Evolutionary conservation across 2,797 vertebrate species (phyloP), one percentile per base, ranked within the genome.

Genomic region (Anguilla pacifica): DNA sequence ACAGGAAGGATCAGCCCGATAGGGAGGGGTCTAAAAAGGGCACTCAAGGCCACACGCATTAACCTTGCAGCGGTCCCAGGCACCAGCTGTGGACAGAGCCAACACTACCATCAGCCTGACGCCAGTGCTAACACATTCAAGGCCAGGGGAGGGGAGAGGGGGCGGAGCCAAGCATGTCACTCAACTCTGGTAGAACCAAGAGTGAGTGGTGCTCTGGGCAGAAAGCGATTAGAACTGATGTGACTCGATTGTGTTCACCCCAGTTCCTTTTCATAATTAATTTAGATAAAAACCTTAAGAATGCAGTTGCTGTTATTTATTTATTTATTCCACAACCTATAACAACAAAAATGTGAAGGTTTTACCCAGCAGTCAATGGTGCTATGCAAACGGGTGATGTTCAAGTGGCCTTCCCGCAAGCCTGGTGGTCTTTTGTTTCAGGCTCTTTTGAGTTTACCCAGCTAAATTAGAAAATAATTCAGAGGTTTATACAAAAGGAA

Each of bases 21-120:
- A 11, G 31, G 53, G 84, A 43, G 59, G 59, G 84, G 7, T 31
- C 2, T 6, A 19, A 19, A 51, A 79, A 46, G 31, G 57, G 35
- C 59, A 85, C 84, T 85, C 61, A 64, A 59, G 51, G 28, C n/a
- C 51, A 57, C 59, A 1, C 9, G 53, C 83, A 59, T 59, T 39
- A 59, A 19, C 57, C 57, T 17, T 1, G 15, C 84, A 22, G 83
- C 35, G 59, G 84, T 35, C 53, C 57, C 19, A 64, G 39, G 53
- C 53, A 82, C 84, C 84, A 85, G 84, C 84, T 85, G 84, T 64
- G 84, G 35, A 61, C 57, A 31, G 84, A 43, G 59, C 22, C 39
- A 64, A 46, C 59, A 59, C 55, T 15, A 25, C 43, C 79, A 79
- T 22, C 15, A 11, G 1, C 43, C 79, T 82, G 19, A 82, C 28